These are phyloP conservation scores for Neocrepidodera transversa DNA, from an alignment of 2,888 invertebrate genomes.

Conservation along the genomic window DNA sequence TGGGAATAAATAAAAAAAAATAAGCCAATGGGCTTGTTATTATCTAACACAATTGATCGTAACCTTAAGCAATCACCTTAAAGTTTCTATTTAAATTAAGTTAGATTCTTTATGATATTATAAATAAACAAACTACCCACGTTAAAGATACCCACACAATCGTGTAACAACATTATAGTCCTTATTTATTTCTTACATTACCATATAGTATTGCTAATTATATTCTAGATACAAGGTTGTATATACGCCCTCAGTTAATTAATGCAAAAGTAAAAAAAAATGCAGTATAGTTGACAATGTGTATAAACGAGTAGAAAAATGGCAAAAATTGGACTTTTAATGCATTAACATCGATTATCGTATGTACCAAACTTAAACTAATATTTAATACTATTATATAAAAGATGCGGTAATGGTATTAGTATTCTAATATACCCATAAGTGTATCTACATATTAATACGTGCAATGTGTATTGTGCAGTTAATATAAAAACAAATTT, in stretches of 20 bases:
- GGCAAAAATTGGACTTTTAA: too few species aligned
- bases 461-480: constrained; percentile 33
- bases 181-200: neutral
- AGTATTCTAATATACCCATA: too few species aligned
- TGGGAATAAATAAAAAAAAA: too few species aligned
- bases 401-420: neutral
- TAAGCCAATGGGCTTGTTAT: too few species aligned
- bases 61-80: constrained; percentile 5
- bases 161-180: neutral
- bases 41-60: too few species aligned
- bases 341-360: too few species aligned
- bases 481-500: constrained; percentile 17
- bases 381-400: neutral
- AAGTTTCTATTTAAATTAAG: neutral
- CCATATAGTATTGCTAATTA: neutral
- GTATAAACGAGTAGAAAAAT: too few species aligned
- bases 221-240: constrained; percentile 1
- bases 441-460: constrained; percentile 16
- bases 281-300: neutral
- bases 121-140: constrained; percentile 7
- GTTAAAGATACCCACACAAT: neutral
- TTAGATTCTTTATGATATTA: neutral
- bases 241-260: neutral
- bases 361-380: too few species aligned
- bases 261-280: constrained; percentile 5